Base-by-base conservation (phyloP, 2,888 invertebrate genomes). In the Crocallis elinguaria region DNA sequence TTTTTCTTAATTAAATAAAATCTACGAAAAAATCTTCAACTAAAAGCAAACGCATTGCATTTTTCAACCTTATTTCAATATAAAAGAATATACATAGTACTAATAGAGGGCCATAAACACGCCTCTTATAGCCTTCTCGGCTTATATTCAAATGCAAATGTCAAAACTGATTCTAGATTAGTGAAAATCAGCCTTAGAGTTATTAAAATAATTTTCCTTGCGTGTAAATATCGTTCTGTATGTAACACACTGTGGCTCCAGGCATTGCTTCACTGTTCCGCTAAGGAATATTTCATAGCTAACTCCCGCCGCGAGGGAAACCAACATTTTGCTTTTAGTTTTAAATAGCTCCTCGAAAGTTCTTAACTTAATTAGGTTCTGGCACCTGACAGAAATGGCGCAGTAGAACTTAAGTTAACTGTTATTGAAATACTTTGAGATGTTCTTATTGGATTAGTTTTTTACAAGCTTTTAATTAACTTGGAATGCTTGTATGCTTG, bases 261-360 rank as follows among this genome's bases (percentile, higher is more conserved):
- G 36, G 21, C 13, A 33, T 13, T 17, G 16, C 35, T 14, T 25
- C 30, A 42, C 30, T 23, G 23, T 44, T 61, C 52, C 36, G 41
- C 51, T 50, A 46, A 59, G 52, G 54, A 57, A 62, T 63, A 66
- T 49, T 62, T 63, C 48, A 57, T 21, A 38, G 30, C 16, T 42
- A 56, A 39, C 58, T 51, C 56, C 35, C 29, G 30, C 23, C 39
- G 17, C 37, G 14, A 16, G 23, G 13, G 39, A 43, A 38, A 27
- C 42, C 33, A 42, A 46, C 50, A 41, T 48, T 53, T 29, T n/a
- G 19, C 39, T 50, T 44, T 45, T 37, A 49, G 51, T 57, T 57
- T 58, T 50, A 57, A 57, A 57, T 50, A 42, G 45, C 50, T 50
- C 32, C 48, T 46, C 50, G 38, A 43, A 48, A 54, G 41, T 50